Evolutionary conservation across 2,113 vertebrate genomes (phyloP).

Genomic region (Scomber colias): DNA sequence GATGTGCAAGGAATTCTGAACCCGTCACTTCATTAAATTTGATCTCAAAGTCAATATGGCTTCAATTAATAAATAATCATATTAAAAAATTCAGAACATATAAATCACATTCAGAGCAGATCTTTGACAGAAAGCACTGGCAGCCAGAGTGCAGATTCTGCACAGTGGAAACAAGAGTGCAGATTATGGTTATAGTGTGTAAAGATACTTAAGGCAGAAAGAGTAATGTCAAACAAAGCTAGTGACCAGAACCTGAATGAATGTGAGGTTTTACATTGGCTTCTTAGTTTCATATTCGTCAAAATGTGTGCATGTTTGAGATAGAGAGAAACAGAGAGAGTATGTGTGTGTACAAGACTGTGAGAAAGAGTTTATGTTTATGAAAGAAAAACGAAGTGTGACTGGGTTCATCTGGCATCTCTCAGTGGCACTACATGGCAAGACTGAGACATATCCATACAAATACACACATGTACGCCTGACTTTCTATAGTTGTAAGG

Average conservation of each 20-base stretch:
- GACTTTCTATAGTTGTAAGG: too few species aligned
- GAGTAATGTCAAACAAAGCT: conserved; percentile 10
- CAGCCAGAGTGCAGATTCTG: conserved; percentile 23
- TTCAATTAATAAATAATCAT: conserved; percentile 9
- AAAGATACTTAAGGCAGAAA: not conserved
- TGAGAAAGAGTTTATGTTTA: conserved; percentile 14
- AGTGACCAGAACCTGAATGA: conserved; percentile 9
- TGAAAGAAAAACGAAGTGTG: conserved; percentile 14
- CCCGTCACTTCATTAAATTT: not conserved
- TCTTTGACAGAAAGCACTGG: conserved; percentile 2
- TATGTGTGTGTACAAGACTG: not conserved
- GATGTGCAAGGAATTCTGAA: conserved; percentile 5
- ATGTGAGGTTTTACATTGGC: not conserved
- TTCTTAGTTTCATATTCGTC: conserved; percentile 2
- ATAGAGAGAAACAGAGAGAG: not conserved
- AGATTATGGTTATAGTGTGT: not conserved
- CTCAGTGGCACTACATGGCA: not conserved
- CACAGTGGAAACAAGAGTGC: conserved; percentile 16
- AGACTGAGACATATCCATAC: not conserved
- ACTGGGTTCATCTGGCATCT: conserved; percentile 36
- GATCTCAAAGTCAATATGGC: not conserved
- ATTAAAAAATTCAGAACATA: conserved; percentile 4
- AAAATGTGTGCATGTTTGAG: not conserved
- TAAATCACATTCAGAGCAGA: conserved; percentile 14
- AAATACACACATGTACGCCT: not conserved